Base-by-base conservation (phyloP, 2,888 invertebrate genomes). In the Orchestes rusci region DNA sequence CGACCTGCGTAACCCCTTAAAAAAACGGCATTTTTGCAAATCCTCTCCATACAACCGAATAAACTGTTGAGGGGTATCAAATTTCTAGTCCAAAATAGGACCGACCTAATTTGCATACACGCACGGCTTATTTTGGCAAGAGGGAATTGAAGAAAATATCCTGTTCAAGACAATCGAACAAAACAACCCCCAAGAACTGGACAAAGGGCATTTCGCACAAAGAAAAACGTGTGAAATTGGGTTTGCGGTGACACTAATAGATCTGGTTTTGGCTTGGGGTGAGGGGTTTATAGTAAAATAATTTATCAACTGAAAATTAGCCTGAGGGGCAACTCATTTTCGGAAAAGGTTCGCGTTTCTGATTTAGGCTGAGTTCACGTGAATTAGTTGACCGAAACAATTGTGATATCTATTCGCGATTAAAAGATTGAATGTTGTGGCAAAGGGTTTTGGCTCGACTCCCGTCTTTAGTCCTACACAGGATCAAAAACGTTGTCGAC, bases 231-330 rank as follows among this genome's bases (percentile, higher is more conserved):
- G 60, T 60, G 60, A 60, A 60, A 60, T 59, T 59, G 59, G 54
- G 57, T 56, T 58, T 60, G 60, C 58, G 60, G 60, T 60, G 53
- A 50, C 45, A 48, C 56, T 59, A 59, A 60, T 60, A 56, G 60
- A 39, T 39, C 50, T 39, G 31, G 49, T 45, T 44, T 42, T 18
- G 12, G 5, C 23, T 10, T 10, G 10, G 23, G 5, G 5, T 23
- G 23, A 23, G 23, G 23, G 23, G 23, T 23, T 23, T 23, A 23
- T 23, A 7, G 23, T 5, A 7, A 23, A 23, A 10, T 23, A 23
- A 23, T 23, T 23, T 23, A 23, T 23, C 23, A 38, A 42, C 23
- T 34, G 34, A 41, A 29, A 43, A n/a, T n/a, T n/a, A n/a, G n/a
- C n/a, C n/a, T n/a, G n/a, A n/a, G n/a, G n/a, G n/a, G n/a, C n/a